Base-by-base conservation (phyloP, 2,888 invertebrate genomes). In the Pristionchus mayeri region DNA sequence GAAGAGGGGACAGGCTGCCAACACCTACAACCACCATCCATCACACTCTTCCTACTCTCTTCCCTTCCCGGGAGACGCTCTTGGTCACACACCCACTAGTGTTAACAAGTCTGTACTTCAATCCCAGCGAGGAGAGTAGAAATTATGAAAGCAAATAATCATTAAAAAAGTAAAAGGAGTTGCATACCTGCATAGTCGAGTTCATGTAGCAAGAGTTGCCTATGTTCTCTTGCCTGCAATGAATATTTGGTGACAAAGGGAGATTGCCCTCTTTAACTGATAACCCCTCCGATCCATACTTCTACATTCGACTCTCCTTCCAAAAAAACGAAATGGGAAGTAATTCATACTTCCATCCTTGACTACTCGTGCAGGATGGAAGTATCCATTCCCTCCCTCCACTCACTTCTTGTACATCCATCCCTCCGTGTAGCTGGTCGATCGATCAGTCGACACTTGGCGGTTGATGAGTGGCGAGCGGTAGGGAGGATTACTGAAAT, bases 161-260 rank as follows among this genome's bases (percentile, higher is more conserved):
- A 63, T 27, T 50, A 78, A 48, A 3, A 44, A 6, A 11, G 75
- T n/a, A 9, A 40, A 13, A 34, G 18, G n/a, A 44, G 34, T 18
- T 21, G 11, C 13, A 4, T 50, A 78, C 83, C 75, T 86, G 86
- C 16, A 86, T 50, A 16, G 80, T 79, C 7, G 86, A 54, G 63
- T 86, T 86, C 84, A 85, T 86, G 48, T 86, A 86, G 81, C 86
- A 86, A 6, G 85, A 83, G 63, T 86, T 86, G 34, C 86, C 86
- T n/a, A 86, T 67, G 63, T 86, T 86, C 13, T n/a, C 18, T 63
- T 82, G 60, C 18, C 86, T 86, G 75, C 52, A 86, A 85, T 44
- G n/a, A n/a, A n/a, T n/a, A n/a, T n/a, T n/a, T n/a, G n/a, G n/a
- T n/a, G n/a, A n/a, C n/a, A n/a, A n/a, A n/a, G n/a, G n/a, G n/a